Conservation (phyloP, 2,888 invertebrate genomes). For the Linyphia triangularis region DNA sequence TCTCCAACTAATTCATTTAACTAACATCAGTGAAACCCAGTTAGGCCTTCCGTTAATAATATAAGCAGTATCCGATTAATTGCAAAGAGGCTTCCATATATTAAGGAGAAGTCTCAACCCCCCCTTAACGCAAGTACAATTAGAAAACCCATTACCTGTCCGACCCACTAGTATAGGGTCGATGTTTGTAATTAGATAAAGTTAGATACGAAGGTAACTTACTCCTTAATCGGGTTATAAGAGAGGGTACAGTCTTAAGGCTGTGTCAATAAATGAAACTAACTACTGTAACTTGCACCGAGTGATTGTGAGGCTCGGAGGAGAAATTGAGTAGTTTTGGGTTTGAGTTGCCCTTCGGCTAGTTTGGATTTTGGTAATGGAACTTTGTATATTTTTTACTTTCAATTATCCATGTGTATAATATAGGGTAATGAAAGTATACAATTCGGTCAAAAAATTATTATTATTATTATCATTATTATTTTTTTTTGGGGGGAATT, state of each 20-base stretch:
- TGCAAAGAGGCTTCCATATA: conserved; percentile 8
- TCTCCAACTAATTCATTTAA: conserved; percentile 48
- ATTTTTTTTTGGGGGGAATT: too few species aligned
- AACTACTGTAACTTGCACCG: conserved; percentile 37
- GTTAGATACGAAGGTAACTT: conserved; percentile 61
- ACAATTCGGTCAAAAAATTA: too few species aligned
- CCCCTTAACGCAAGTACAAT: conserved; percentile 54
- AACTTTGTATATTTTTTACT: too few species aligned
- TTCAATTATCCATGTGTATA: too few species aligned
- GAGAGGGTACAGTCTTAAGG: conserved; percentile 27
- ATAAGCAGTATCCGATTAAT: conserved; percentile 63
- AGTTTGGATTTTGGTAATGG: too few species aligned
- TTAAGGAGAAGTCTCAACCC: conserved; percentile 38
- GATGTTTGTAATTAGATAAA: conserved; percentile 58
- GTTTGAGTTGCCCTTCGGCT: background rate
- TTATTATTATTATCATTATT: too few species aligned
- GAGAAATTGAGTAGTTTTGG: background rate
- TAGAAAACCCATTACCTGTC: conserved; percentile 62
- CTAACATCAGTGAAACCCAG: conserved; percentile 18
- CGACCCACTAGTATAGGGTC: conserved; percentile 8
- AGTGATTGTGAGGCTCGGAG: too few species aligned
- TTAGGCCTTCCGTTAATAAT: conserved; percentile 47
- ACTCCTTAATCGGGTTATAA: conserved; percentile 55
- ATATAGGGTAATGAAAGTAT: too few species aligned
- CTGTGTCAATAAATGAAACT: conserved; percentile 57